Evolutionary conservation across 2,888 invertebrate genomes (phyloP).

Genomic region (Sycophila texana): DNA sequence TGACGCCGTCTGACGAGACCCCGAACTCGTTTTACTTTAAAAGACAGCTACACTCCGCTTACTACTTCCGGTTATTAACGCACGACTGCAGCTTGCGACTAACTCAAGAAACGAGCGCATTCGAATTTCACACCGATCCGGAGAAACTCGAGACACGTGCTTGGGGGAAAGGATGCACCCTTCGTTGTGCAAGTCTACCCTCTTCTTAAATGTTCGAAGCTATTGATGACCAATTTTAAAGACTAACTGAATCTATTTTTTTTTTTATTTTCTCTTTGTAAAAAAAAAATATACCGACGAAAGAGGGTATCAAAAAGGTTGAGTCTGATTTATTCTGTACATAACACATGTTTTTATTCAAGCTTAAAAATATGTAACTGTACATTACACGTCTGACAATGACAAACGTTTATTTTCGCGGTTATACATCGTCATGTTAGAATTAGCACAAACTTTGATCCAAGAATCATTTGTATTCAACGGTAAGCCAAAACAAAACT

Average conservation of each 20-base stretch:
- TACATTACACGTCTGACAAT: not conserved
- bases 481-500: constrained; percentile 34
- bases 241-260: too few relatives aligned
- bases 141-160: constrained; percentile 27
- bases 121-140: constrained; percentile 28
- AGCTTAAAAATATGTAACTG: not conserved
- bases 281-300: too few relatives aligned
- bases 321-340: constrained; percentile 16
- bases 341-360: constrained; percentile 7
- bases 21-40: constrained; percentile 32
- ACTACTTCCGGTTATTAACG: constrained; percentile 57
- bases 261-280: too few relatives aligned
- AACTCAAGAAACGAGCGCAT: constrained; percentile 4
- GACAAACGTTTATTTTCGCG: constrained; percentile 10
- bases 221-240: too few relatives aligned
- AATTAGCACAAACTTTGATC: constrained; percentile 6
- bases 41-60: constrained; percentile 37
- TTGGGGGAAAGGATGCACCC: constrained; percentile 34
- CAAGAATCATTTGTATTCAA: constrained; percentile 17
- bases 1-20: constrained; percentile 19
- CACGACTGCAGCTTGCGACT: constrained; percentile 42
- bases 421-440: not conserved
- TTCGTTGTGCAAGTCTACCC: constrained; percentile 19
- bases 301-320: too few relatives aligned
- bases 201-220: not conserved